phyloP scores from a whole-genome alignment of 1,140 invertebrate species.

The Penaeus japonicus region DNA sequence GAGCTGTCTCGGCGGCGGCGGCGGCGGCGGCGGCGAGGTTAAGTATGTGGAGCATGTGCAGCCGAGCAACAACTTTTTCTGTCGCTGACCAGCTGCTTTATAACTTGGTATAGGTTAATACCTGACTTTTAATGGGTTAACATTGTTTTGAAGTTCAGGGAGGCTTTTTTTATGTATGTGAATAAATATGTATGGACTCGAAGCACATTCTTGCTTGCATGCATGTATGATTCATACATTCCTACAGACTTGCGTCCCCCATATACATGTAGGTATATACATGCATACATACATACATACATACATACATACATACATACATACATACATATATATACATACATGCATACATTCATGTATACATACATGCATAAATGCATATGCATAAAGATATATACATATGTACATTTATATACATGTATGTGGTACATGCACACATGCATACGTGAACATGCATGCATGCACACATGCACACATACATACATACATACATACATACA shows the following conservation, averaged over 20 bases:
- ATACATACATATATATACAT: not conserved
- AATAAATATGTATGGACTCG: too few species aligned
- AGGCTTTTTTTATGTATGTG: too few species aligned
- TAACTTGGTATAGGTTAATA: too few species aligned
- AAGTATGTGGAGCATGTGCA: not conserved
- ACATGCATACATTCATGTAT: not conserved
- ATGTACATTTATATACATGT: too few species aligned
- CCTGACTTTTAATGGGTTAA: too few species aligned
- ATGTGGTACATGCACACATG: not conserved
- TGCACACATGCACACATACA: conserved; percentile 9
- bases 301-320: not conserved
- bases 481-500: conserved; percentile 1
- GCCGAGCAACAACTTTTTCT: not conserved
- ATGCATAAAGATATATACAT: not conserved
- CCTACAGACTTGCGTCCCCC: not conserved
- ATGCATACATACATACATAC: not conserved
- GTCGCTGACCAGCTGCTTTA: too few species aligned
- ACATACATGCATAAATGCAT: conserved; percentile 2
- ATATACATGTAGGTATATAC: not conserved
- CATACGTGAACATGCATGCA: not conserved
- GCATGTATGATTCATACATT: not conserved
- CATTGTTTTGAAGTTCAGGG: too few species aligned
- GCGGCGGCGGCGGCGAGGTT: too few species aligned
- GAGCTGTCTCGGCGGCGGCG: too few species aligned
- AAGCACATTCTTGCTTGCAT: too few species aligned